These are phyloP conservation scores for Aythya fuligula DNA, from an alignment of 2,797 vertebrate species.

Conservation along the genomic window DNA sequence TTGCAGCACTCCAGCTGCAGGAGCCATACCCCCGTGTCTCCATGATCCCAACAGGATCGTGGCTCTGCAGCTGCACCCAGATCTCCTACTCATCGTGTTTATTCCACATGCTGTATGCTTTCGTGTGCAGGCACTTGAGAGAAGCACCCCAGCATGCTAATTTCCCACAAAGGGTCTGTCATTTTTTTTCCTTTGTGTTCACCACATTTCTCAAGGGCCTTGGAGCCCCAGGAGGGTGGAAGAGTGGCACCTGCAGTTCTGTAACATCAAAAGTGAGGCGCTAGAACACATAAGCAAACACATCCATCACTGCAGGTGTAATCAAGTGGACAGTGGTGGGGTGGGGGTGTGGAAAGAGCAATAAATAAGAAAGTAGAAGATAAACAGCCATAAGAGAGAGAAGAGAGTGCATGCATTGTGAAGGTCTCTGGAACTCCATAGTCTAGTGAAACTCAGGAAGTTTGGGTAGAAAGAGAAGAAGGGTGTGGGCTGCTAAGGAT, in stretches of 20 bases:
- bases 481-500: not conserved
- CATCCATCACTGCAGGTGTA: not conserved
- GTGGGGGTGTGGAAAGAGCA: not conserved
- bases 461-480: not conserved
- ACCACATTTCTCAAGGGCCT: not conserved
- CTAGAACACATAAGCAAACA: not conserved
- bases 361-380: not conserved
- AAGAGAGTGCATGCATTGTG: not conserved
- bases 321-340: too few species aligned
- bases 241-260: not conserved
- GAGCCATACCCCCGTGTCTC: not conserved
- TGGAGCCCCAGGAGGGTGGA: not conserved
- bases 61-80: not conserved
- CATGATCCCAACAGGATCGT: not conserved
- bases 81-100: not conserved
- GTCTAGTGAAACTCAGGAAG: not conserved
- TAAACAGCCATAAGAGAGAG: not conserved
- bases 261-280: not conserved
- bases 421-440: not conserved
- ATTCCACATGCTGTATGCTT: not conserved
- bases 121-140: not conserved
- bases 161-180: not conserved
- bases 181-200: not conserved
- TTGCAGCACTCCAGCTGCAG: not conserved
- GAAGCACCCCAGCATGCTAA: not conserved